These are phyloP conservation scores for Temnothorax curvispinosus DNA, from an alignment of 1,140 invertebrate species.

Conservation along the genomic window DNA sequence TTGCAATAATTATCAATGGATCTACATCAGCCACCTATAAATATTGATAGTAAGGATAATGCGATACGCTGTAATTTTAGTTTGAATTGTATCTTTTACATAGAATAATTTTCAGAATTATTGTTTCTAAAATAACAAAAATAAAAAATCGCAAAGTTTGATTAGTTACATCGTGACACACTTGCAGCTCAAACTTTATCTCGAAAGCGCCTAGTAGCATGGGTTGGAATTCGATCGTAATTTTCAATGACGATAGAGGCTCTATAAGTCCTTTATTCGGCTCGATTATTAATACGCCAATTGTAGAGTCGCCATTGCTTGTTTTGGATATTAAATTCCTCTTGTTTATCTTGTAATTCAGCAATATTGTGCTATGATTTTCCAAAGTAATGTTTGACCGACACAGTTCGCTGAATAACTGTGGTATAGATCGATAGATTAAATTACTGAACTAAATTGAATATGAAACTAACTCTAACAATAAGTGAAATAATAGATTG, in stretches of 20 bases:
- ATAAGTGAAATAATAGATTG: neutral
- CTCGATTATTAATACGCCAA: constrained; percentile 71
- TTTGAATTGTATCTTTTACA: neutral
- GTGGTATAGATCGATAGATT: neutral
- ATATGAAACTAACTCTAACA: neutral
- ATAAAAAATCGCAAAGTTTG: neutral
- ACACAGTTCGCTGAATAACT: constrained; percentile 71
- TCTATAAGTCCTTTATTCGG: constrained; percentile 73
- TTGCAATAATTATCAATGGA: constrained; percentile 76
- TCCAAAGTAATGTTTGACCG: constrained; percentile 33
- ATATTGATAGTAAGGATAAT: neutral
- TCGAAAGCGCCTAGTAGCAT: constrained; percentile 76
- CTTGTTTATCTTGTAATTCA: constrained; percentile 64
- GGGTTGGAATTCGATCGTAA: constrained; percentile 69
- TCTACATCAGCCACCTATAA: constrained; percentile 77
- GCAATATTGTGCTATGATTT: constrained; percentile 67
- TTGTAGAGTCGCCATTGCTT: neutral
- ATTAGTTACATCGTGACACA: neutral
- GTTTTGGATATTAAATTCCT: neutral
- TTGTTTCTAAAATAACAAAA: neutral
- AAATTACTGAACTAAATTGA: constrained; percentile 4
- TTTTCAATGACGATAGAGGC: constrained; percentile 66
- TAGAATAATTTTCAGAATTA: neutral
- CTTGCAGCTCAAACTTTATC: constrained; percentile 74
- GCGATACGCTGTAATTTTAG: neutral